Evolutionary conservation across 37 sponge, comb jelly and placozoan genomes (phyloP), one percentile per base, ranked within the genome.

Genomic region (Cladorhizidae sp.): DNA sequence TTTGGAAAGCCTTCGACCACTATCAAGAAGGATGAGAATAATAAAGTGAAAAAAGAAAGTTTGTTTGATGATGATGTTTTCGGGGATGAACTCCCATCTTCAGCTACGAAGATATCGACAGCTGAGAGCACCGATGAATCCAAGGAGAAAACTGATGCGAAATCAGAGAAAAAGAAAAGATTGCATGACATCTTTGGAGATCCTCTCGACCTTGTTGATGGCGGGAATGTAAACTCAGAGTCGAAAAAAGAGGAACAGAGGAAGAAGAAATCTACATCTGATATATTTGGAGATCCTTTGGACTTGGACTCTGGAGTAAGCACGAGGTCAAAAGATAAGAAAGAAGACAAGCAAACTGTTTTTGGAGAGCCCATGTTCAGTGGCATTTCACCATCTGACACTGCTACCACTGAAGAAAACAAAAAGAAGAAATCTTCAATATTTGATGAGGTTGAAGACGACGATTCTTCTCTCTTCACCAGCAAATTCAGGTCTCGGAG

Each of bases 31-130:
- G 68, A 74, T 15, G 40, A 12, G 9, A 68, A 65, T 3, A 41
- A 57, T 0, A 49, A 76, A 6, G 14, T 33, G 51, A 76, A 58
- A 63, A 65, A 65, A 26, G 82, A 61, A 0, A 61, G 18, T 0
- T n/a, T 86, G 70, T 79, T 80, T 74, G 80, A 86, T 52, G 80
- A 86, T 74, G 80, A 79, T 14, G 68, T 79, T 6, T 79, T 79
- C 54, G 26, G 41, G 45, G 71, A 71, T 71, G 71, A 71, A 3
- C n/a, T 26, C 61, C 18, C 61, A 59, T 17, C 6, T 23, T 59
- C 61, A 59, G 5, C 8, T 3, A 59, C 8, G n/a, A 59, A 26
- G 28, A 59, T 28, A 26, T 12, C 61, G 6, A 54, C 55, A 54
- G 61, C 28, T 28, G 61, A 17, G 28, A 18, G 28, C 12, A 59